phyloP scores from a whole-genome alignment of 2,113 vertebrate species.

The Ginglymostoma cirratum region DNA sequence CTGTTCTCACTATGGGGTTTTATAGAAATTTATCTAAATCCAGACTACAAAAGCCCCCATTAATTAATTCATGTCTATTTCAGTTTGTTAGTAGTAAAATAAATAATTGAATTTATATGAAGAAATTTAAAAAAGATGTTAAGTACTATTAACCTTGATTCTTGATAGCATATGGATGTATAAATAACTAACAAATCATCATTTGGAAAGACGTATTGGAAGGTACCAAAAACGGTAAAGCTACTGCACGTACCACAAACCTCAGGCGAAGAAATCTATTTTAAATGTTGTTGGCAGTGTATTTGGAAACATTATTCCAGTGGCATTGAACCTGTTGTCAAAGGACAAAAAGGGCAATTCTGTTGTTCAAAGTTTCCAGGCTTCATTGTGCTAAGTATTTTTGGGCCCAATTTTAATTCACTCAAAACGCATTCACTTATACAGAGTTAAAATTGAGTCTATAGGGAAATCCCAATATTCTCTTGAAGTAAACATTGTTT shows the following conservation, averaged over 20 bases:
- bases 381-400: neutral
- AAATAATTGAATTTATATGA: neutral
- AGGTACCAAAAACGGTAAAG: neutral
- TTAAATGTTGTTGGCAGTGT: neutral
- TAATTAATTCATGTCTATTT: neutral
- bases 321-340: neutral
- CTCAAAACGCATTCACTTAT: neutral
- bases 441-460: neutral
- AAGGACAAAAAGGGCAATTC: constrained; percentile 22
- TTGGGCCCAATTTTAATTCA: neutral
- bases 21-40: neutral
- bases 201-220: neutral
- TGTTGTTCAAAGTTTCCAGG: neutral
- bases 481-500: neutral
- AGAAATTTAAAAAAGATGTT: neutral
- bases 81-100: neutral
- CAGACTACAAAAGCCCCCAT: neutral
- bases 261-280: neutral
- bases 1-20: neutral
- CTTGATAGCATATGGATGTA: neutral
- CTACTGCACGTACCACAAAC: neutral
- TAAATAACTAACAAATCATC: neutral
- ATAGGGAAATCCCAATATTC: neutral
- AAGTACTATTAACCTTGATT: neutral
- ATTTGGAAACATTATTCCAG: constrained; percentile 26